A percentile compares a stretch with the other conserved stretches of the same genome.
Evolutionary conservation across 2,797 vertebrate genomes (phyloP).

Genomic region (Buphagus erythrorhynchus): DNA sequence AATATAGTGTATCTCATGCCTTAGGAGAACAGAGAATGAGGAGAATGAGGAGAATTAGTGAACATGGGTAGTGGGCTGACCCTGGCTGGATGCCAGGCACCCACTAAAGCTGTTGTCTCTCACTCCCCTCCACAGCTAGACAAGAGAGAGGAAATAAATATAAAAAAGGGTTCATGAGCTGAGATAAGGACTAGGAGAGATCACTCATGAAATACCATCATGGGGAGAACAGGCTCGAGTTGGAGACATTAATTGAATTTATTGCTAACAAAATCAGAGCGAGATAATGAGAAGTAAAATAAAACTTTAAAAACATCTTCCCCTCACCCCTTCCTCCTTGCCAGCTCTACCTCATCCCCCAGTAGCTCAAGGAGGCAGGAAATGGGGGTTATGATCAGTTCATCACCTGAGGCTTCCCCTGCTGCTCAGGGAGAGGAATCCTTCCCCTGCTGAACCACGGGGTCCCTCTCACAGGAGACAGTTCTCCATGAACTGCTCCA

Average conservation of each 20-base stretch:
- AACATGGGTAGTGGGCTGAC: background rate
- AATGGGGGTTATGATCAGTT: background rate
- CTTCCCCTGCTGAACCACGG: too few species aligned
- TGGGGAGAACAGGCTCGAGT: rapidly evolving
- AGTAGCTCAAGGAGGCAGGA: background rate
- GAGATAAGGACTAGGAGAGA: background rate
- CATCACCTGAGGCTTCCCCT: background rate
- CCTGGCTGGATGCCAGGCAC: background rate
- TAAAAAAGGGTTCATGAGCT: background rate
- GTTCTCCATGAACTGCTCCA: background rate
- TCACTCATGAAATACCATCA: background rate
- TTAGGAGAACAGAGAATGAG: background rate
- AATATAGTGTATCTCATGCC: background rate
- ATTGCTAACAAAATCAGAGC: background rate
- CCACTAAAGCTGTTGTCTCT: background rate
- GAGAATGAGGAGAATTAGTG: background rate
- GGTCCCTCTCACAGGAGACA: background rate
- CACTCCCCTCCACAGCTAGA: background rate
- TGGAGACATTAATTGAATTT: background rate
- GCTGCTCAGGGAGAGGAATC: background rate
- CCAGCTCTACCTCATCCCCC: background rate
- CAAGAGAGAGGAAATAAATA: background rate
- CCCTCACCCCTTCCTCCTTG: background rate
- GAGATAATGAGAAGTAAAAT: background rate
- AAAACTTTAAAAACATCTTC: background rate